Evolutionary conservation across 2,888 invertebrate genomes (phyloP).

Genomic region (Drosophila recens): DNA sequence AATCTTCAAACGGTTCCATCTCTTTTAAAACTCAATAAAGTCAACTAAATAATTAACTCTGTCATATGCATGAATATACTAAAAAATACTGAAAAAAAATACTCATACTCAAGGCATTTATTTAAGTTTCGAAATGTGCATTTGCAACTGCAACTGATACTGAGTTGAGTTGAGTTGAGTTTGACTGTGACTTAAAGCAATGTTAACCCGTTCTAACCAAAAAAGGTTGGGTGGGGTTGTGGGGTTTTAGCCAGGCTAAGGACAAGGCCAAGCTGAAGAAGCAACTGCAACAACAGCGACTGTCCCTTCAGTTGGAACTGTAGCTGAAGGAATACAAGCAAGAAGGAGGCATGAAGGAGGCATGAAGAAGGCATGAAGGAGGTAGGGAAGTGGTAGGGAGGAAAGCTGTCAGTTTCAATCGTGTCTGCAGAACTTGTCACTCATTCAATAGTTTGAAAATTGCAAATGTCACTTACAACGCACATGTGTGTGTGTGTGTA

Average conservation of each 20-base stretch:
- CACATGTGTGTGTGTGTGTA: slow-evolving; percentile 11
- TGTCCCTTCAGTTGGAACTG: slow-evolving; percentile 30
- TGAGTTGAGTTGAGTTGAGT: neutral
- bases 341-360: neutral
- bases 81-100: neutral
- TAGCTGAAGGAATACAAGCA: slow-evolving; percentile 28
- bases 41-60: slow-evolving; percentile 30
- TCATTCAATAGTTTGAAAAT: slow-evolving; percentile 84
- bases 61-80: slow-evolving; percentile 8
- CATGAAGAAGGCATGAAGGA: neutral
- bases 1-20: neutral
- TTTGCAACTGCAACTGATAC: slow-evolving; percentile 6
- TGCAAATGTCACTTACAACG: slow-evolving; percentile 83
- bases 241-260: slow-evolving; percentile 14
- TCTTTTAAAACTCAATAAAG: slow-evolving; percentile 1
- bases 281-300: slow-evolving; percentile 32
- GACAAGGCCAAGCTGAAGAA: slow-evolving; percentile 23
- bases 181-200: slow-evolving; percentile 22
- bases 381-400: neutral
- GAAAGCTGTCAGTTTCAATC: slow-evolving; percentile 82
- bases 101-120: slow-evolving; percentile 9
- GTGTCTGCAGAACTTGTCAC: slow-evolving; percentile 84
- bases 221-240: no score
- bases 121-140: slow-evolving; percentile 35
- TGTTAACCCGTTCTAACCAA: slow-evolving; percentile 12